phyloP scores from a whole-genome alignment of 92 coral and sea anemone genomes.

The Blastomussa wellsi region DNA sequence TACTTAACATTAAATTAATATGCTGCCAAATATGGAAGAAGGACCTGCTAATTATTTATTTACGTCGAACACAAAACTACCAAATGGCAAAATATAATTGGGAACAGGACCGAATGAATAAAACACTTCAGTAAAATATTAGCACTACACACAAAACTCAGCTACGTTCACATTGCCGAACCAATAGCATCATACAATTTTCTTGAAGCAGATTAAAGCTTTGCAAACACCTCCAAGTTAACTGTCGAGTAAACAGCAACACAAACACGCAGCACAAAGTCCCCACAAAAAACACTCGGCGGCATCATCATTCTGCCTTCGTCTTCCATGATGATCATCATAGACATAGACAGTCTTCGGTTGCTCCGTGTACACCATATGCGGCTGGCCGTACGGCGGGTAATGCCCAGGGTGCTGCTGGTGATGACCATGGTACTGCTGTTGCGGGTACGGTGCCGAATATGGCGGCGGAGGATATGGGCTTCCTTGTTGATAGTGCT shows the following conservation, averaged over 20 bases:
- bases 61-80: not conserved
- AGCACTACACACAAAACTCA: too few species aligned
- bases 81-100: not conserved
- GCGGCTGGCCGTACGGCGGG: slow-evolving; percentile 62
- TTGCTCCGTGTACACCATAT: slow-evolving; percentile 69
- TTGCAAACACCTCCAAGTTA: not conserved
- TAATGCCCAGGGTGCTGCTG: slow-evolving; percentile 50
- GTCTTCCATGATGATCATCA: slow-evolving; percentile 46
- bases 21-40: not conserved
- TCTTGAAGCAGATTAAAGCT: not conserved
- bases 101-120: not conserved
- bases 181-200: not conserved
- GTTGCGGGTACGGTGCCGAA: slow-evolving; percentile 31
- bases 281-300: slow-evolving; percentile 88
- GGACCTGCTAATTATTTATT: not conserved
- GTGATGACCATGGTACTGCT: slow-evolving; percentile 34
- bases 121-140: not conserved
- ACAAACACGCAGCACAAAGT: slow-evolving; percentile 90
- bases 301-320: slow-evolving; percentile 55
- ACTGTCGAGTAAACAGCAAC: slow-evolving; percentile 77
- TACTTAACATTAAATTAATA: not conserved
- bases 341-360: slow-evolving; percentile 96
- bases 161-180: not conserved
- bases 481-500: slow-evolving; percentile 88
- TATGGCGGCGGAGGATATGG: slow-evolving; percentile 76